Conservation (phyloP, 2,888 invertebrate species). For the Thysanoteuthis rhombus region DNA sequence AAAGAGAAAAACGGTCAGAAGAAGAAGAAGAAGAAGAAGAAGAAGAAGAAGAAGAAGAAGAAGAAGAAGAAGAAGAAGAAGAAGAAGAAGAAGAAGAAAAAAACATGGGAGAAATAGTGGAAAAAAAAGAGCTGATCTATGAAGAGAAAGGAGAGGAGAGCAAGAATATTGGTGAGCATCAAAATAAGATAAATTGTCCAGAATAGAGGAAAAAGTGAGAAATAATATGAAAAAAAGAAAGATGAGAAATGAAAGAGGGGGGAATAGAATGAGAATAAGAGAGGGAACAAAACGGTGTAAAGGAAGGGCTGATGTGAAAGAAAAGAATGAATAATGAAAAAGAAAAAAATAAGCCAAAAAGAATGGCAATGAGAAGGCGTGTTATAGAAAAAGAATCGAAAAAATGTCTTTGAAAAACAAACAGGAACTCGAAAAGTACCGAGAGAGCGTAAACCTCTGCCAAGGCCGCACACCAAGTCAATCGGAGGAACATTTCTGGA, state of each 20-base stretch:
- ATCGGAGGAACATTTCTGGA: no score
- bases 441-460: no score
- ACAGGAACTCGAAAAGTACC: no score
- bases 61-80: background rate
- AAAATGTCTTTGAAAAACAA: no score
- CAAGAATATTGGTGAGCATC: background rate
- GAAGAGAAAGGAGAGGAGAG: background rate
- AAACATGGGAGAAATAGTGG: background rate
- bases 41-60: background rate
- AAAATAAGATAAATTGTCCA: background rate
- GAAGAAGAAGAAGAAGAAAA: background rate
- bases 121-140: background rate
- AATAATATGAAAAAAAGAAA: background rate
- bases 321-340: background rate
- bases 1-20: background rate
- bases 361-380: background rate
- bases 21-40: background rate
- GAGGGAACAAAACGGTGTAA: background rate
- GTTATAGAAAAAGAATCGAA: background rate
- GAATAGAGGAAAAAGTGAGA: background rate
- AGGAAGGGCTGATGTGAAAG: background rate
- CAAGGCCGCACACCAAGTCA: no score
- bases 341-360: background rate
- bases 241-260: background rate
- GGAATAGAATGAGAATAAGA: background rate